These are phyloP conservation scores for Mus minutoides DNA, from an alignment of 2,797 vertebrate genomes.

Conservation along the genomic window DNA sequence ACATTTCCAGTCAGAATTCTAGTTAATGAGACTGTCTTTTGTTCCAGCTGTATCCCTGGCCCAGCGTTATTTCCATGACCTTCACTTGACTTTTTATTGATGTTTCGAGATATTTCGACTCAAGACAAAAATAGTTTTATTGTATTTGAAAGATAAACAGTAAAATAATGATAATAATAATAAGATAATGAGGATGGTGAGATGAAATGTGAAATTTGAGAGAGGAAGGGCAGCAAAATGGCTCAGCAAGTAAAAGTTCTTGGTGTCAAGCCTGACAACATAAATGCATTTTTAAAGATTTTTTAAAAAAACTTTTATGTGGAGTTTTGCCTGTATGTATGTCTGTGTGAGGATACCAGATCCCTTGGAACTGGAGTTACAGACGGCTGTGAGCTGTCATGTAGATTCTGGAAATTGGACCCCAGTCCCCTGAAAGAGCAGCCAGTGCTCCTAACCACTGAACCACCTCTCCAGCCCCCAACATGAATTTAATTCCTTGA, in stretches of 20 bases:
- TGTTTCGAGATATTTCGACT: slow-evolving; percentile 58
- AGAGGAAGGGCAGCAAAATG: background rate
- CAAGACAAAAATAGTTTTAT: slow-evolving; percentile 61
- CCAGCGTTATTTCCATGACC: slow-evolving; percentile 65
- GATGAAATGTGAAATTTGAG: background rate
- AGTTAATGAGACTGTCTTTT: slow-evolving; percentile 65
- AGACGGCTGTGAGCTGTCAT: background rate
- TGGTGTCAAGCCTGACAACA: background rate
- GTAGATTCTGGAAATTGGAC: background rate
- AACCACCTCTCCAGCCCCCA: background rate
- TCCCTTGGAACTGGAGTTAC: background rate
- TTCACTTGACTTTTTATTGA: background rate
- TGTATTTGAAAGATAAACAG: slow-evolving; percentile 59
- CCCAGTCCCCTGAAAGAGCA: background rate
- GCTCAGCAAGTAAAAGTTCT: background rate
- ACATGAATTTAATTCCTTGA: background rate
- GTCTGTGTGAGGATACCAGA: background rate
- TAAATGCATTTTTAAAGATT: background rate
- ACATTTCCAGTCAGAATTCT: slow-evolving; percentile 80
- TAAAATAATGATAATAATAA: slow-evolving; percentile 8
- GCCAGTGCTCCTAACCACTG: background rate
- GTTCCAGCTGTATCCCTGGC: background rate
- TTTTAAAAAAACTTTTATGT: background rate
- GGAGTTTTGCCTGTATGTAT: background rate
- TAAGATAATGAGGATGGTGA: background rate